phyloP scores from a whole-genome alignment of 2,888 invertebrate species.

The Hylaea fasciaria region DNA sequence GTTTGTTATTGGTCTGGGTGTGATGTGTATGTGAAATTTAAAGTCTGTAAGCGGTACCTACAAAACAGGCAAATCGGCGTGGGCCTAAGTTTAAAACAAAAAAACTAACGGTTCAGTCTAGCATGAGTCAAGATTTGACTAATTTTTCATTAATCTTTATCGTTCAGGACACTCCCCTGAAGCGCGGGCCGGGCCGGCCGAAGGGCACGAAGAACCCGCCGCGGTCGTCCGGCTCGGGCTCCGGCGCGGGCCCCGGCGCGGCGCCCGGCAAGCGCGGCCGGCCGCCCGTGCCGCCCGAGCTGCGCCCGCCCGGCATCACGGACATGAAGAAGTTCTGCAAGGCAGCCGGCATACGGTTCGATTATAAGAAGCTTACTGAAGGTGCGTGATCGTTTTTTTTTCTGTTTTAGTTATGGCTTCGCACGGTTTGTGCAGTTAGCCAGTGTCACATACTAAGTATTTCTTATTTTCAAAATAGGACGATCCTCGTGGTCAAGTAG shows the following conservation, averaged over 20 bases:
- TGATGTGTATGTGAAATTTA: no score
- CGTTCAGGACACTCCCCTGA: constrained; percentile 61
- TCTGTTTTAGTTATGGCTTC: no score
- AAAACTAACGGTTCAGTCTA: no score
- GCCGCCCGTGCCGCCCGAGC: constrained; percentile 77
- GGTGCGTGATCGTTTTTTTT: no score
- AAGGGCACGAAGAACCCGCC: constrained; percentile 70
- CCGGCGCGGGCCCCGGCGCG: constrained; percentile 31
- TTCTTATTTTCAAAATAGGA: no score
- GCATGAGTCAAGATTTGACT: no score
- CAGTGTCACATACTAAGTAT: no score
- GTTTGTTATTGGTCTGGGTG: no score
- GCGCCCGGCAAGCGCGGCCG: constrained; percentile 64
- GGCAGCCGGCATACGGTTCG: constrained; percentile 79
- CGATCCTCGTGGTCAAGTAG: no score
- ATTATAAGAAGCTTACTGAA: constrained; percentile 80
- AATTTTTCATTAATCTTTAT: background rate
- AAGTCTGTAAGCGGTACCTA: no score
- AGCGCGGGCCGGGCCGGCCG: constrained; percentile 77
- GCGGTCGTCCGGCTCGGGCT: constrained; percentile 41
- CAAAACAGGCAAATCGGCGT: no score
- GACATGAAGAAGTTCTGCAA: constrained; percentile 83
- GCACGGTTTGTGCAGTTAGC: no score
- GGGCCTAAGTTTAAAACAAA: background rate
- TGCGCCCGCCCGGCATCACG: constrained; percentile 77